Conservation (phyloP, 2,113 vertebrate species). For the Hippocampus abdominalis region DNA sequence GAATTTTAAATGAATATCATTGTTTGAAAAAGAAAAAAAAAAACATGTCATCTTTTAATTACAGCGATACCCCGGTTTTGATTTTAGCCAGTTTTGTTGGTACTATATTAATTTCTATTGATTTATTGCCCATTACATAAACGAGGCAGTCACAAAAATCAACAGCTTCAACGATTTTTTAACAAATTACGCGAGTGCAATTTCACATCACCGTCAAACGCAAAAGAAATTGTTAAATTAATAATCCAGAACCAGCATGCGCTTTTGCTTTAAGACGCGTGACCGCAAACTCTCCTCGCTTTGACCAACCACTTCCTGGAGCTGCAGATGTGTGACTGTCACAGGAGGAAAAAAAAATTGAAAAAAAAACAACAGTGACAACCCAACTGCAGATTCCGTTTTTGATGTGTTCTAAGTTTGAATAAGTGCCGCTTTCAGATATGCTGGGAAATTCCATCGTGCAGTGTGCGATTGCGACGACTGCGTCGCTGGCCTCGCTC, state of each 20-base stretch:
- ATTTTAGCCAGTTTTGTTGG: too few species aligned
- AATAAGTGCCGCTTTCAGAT: conserved; percentile 23
- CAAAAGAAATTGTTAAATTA: not conserved
- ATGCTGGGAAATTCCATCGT: conserved; percentile 30
- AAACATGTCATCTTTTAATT: too few species aligned
- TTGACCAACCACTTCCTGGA: conserved; percentile 55
- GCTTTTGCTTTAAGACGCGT: not conserved
- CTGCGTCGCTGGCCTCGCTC: conserved; percentile 21
- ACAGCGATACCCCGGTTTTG: too few species aligned
- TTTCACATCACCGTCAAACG: not conserved
- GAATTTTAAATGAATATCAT: too few species aligned
- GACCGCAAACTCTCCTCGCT: not conserved
- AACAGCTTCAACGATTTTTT: too few species aligned
- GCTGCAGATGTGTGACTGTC: conserved; percentile 1
- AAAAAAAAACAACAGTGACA: not conserved
- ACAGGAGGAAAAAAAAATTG: conserved; percentile 12
- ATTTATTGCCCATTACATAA: too few species aligned
- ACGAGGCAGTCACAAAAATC: too few species aligned
- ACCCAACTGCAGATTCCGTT: not conserved
- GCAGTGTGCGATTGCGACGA: conserved; percentile 25
- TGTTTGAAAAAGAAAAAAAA: too few species aligned
- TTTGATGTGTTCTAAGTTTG: not conserved
- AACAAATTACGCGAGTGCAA: too few species aligned
- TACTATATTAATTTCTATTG: too few species aligned
- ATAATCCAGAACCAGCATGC: not conserved